Base-by-base conservation (phyloP, 1,140 invertebrate genomes). In the Battus philenor region DNA sequence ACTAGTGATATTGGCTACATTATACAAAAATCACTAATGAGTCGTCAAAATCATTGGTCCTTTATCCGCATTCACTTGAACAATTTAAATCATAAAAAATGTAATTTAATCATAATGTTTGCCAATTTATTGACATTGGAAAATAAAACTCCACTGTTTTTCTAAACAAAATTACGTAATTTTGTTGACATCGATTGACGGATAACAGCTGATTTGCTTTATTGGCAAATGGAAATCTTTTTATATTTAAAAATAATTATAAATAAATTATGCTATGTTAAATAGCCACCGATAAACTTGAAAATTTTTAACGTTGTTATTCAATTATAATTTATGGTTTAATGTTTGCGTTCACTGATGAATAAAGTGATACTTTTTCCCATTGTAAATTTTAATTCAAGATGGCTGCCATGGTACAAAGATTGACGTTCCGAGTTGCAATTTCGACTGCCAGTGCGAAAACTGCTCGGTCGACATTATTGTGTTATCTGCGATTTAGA, bases 101-200 rank as follows among this genome's bases (percentile, higher is more conserved):
- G 59, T 50, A 47, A 66, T 51, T 59, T 50, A 62, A 61, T 51
- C 39, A 59, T 57, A 66, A 76, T 73, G 54, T 71, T 77, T 75
- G 59, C 45, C 59, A 67, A 71, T 74, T 76, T 72, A 74, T 65
- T 75, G 75, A 81, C 74, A 78, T 62, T 62, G 49, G 69, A 78
- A 73, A 74, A 73, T 68, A 68, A 72, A 65, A 54, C 67, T 80
- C 62, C 66, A 77, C 72, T 85, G 75, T 85, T 85, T 81, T 85
- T 82, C 78, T 77, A 85, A 85, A 85, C 81, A 85, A 85, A 85
- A 85, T 85, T 85, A 85, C 80, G 75, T 81, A 85, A 82, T 85
- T 83, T 82, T 85, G 78, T 85, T 83, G 79, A 85, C 81, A 85
- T 85, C 78, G 81, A 85, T 83, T 85, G 81, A 85, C 81, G 81